Base-by-base conservation (phyloP, 2,113 vertebrate species). In the Pyxicephalus adspersus region DNA sequence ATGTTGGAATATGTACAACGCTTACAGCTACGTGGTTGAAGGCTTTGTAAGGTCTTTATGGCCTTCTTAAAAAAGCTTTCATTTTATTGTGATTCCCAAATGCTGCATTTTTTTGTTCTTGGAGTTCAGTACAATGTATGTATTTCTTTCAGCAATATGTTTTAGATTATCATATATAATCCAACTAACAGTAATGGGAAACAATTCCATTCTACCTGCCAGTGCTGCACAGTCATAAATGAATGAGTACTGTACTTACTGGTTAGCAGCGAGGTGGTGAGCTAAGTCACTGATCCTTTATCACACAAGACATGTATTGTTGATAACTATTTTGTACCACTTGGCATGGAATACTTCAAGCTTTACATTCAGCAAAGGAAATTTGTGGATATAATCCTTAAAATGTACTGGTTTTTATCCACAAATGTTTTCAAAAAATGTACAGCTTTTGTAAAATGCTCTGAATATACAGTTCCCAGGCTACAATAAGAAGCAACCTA, bases 61-160 rank as follows among this genome's bases (percentile, higher is more conserved):
- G 88, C 84, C 84, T 86, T 86, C 83, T 84, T 87, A 86, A 87
- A 67, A 88, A 87, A 85, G 76, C 76, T 84, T 91, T 90, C 84
- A 87, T 91, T 92, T 91, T 91, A 89, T 84, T 89, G 82, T 87
- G 87, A 91, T 86, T 90, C 87, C 87, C 86, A 89, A 91, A 86
- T 58, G 87, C 85, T 89, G 52, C n/a, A 84, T 86, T 86, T 88
- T n/a, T 90, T 86, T 83, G 86, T 84, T 86, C 60, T 65, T 81
- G 67, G 23, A 70, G 23, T 75, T 75, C 86, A 83, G 88, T 50
- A 88, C 83, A 88, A 89, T 50, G 72, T 77, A 55, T 78, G 70
- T 80, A 76, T 80, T 87, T 85, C 84, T 90, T 91, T 86, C 86
- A 91, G 90, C 86, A 93, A 90, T 92, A 76, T 92, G 91, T 91